Base-by-base conservation (phyloP, 2,888 invertebrate genomes). In the Cheilosia urbana region DNA sequence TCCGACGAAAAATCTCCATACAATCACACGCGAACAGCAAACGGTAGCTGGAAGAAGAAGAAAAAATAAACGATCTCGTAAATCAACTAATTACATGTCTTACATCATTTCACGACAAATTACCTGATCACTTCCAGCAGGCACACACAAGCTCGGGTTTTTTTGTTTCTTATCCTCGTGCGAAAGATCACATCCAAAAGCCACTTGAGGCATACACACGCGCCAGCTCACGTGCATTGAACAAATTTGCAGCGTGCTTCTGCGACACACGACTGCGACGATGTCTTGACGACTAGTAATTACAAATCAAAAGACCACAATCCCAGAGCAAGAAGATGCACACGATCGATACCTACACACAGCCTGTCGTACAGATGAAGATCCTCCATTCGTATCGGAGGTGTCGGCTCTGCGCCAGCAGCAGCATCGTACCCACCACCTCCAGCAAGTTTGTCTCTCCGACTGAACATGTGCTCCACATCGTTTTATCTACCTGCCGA, bases 391-490 rank as follows among this genome's bases (percentile, higher is more conserved):
- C 17, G 5, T n/a, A 13, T 6, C 40, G 34, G 63, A 68, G 11
- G 21, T 24, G 65, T 42, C 34, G 24, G 55, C 57, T 49, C 47
- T 5, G 53, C 24, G 42, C 19, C 37, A 37, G n/a, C 13, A 37
- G 24, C 53, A 53, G 21, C 55, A 49, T 62, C 17, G 60, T 53
- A 57, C 37, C 45, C 71, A 63, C 53, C 15, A 49, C 45, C 62
- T 81, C 51, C 71, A 63, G 21, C 76, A 75, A 72, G 55, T 27
- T 15, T 77, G 68, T 68, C 66, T 71, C 21, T 60, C 30, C 72
- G 49, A 85, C 85, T 85, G 85, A 85, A 57, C 66, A 72, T 81
- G 76, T 85, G 85, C 62, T 77, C 72, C 81, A 85, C 66, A 85
- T 68, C 75, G 47, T 37, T 75, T 75, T 60, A 71, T 72, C 81